These are phyloP conservation scores for Ellobius talpinus DNA, from an alignment of 2,113 vertebrate species.

Conservation along the genomic window DNA sequence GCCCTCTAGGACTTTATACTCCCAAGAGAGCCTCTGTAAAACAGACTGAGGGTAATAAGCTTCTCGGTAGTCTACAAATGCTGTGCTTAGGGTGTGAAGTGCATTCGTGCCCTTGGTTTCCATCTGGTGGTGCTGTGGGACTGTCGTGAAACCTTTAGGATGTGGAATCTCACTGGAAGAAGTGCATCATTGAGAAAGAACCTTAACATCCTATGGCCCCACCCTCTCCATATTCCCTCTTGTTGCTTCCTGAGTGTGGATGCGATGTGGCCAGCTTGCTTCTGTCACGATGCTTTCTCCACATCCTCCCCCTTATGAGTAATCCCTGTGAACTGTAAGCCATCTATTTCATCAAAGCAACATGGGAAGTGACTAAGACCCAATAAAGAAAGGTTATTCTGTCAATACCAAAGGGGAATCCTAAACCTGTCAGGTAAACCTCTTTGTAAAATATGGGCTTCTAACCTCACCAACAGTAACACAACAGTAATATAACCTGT, in stretches of 20 bases:
- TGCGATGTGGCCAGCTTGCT: not conserved
- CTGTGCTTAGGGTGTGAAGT: not conserved
- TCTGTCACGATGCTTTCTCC: not conserved
- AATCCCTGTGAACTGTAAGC: not conserved
- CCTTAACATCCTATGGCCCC: not conserved
- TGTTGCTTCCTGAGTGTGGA: not conserved
- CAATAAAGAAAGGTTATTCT: slow-evolving; percentile 16
- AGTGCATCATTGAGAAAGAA: not conserved
- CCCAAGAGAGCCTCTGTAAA: not conserved
- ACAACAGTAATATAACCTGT: not conserved
- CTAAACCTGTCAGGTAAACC: not conserved
- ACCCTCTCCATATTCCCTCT: not conserved
- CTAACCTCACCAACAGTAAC: not conserved
- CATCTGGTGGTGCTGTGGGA: not conserved
- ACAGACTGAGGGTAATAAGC: not conserved
- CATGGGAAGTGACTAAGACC: not conserved
- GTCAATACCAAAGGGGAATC: slow-evolving; percentile 28
- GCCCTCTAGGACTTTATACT: slow-evolving; percentile 24
- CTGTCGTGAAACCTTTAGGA: not conserved
- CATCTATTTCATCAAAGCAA: not conserved
- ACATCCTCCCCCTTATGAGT: not conserved
- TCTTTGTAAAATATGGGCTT: not conserved
- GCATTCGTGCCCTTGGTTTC: not conserved
- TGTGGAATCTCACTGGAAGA: not conserved
- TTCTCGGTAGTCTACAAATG: not conserved